A percentile compares a stretch with the other conserved stretches of the same genome.
Conservation (phyloP, 1,140 invertebrate species). For the Drosophila tristis region DNA sequence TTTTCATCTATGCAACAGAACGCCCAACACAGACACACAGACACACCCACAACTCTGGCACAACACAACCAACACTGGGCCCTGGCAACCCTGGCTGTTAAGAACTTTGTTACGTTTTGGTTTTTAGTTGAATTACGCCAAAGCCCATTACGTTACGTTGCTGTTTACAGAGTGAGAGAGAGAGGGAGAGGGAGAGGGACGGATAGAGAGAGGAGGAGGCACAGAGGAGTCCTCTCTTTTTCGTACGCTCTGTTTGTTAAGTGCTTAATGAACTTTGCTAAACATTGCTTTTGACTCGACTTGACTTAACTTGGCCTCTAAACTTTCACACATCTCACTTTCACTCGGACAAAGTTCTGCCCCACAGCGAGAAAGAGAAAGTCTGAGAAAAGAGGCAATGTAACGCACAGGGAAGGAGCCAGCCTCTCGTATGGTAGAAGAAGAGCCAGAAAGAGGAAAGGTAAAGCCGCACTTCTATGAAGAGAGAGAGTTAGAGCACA, state of each 20-base stretch:
- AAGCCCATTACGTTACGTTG: slow-evolving; percentile 42
- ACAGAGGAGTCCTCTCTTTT: not conserved
- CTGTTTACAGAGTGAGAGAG: not conserved
- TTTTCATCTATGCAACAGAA: slow-evolving; percentile 44
- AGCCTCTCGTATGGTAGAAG: not conserved
- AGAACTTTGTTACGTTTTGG: slow-evolving; percentile 54
- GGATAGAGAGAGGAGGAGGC: too few species aligned
- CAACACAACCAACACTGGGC: slow-evolving; percentile 11
- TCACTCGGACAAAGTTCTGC: slow-evolving; percentile 44
- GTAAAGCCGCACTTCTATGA: not conserved
- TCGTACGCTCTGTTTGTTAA: slow-evolving; percentile 54
- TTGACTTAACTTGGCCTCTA: slow-evolving; percentile 52
- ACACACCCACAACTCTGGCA: not conserved
- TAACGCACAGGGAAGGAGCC: too few species aligned
- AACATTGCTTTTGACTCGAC: slow-evolving; percentile 39
- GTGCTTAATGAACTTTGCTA: slow-evolving; percentile 63
- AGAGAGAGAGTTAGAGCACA: slow-evolving; percentile 19
- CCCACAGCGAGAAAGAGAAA: not conserved
- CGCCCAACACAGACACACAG: not conserved
- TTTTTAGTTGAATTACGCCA: slow-evolving; percentile 58
- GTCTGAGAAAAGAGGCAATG: not conserved
- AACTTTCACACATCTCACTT: slow-evolving; percentile 54
- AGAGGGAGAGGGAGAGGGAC: too few species aligned
- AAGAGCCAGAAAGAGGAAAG: too few species aligned
- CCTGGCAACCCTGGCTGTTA: slow-evolving; percentile 25